Conservation (phyloP, 2,797 vertebrate species). For the Erethizon dorsatum region DNA sequence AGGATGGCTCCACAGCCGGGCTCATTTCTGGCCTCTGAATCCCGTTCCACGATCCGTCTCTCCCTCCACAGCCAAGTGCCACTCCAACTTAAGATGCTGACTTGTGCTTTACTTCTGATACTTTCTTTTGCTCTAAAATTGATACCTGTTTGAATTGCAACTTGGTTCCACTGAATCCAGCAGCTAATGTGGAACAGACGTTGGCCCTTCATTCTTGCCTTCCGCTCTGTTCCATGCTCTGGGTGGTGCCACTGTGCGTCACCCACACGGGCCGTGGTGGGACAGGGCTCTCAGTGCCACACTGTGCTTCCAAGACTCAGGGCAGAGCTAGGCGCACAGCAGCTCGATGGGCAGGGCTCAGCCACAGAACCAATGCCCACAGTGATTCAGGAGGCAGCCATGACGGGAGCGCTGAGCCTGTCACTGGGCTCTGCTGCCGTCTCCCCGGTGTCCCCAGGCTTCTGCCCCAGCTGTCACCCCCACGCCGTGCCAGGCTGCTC, state of each 20-base stretch:
- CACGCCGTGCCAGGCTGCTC: not conserved
- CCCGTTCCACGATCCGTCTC: not conserved
- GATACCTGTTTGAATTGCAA: not conserved
- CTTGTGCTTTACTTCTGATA: not conserved
- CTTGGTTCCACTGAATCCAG: not conserved
- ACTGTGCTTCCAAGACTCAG: not conserved
- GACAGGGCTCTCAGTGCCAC: not conserved
- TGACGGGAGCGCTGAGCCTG: not conserved
- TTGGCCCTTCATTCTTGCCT: not conserved
- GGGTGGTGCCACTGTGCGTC: not conserved
- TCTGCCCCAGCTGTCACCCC: not conserved
- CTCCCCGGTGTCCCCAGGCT: not conserved
- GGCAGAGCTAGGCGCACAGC: not conserved
- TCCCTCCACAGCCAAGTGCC: not conserved
- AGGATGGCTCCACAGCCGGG: not conserved
- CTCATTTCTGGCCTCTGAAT: not conserved
- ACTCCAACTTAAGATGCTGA: not conserved
- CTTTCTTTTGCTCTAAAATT: not conserved
- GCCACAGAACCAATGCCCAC: not conserved
- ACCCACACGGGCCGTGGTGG: not conserved
- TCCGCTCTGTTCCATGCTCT: not conserved
- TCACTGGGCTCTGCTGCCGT: not conserved
- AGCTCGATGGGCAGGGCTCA: not conserved
- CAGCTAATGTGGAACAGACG: accelerated
- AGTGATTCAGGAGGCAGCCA: not conserved